Evolutionary conservation across 2,797 vertebrate species (phyloP).

Genomic region (Rhinatrema bivittatum): DNA sequence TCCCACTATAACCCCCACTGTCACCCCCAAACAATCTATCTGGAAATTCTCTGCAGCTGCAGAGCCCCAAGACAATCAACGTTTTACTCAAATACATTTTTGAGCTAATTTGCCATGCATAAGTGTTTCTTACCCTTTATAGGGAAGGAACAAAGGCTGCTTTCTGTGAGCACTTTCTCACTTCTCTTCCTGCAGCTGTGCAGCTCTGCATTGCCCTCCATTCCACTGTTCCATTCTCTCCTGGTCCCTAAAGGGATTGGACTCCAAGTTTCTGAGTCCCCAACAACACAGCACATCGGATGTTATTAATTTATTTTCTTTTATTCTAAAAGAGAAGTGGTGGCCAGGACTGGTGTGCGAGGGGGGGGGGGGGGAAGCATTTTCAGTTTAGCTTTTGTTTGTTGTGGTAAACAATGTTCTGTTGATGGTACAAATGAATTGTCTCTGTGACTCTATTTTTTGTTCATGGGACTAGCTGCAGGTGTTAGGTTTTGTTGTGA

Average conservation of each 20-base stretch:
- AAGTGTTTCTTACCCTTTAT: conserved; percentile 74
- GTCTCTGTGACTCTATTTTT: no score
- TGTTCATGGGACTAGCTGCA: no score
- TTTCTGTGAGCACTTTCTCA: conserved; percentile 55
- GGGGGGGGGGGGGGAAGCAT: background rate
- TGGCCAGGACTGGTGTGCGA: background rate
- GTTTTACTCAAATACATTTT: conserved; percentile 76
- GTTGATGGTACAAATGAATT: no score
- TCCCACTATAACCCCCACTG: conserved; percentile 35
- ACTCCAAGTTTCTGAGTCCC: conserved; percentile 50
- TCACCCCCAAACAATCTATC: conserved; percentile 44
- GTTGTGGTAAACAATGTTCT: no score
- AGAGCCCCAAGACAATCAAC: conserved; percentile 68
- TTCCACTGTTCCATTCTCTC: conserved; percentile 50
- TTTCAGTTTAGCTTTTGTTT: background rate
- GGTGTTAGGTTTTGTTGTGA: no score
- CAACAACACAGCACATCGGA: no score
- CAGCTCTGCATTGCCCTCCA: conserved; percentile 39
- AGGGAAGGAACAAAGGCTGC: conserved; percentile 63
- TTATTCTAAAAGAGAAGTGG: no score
- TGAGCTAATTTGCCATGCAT: conserved; percentile 74
- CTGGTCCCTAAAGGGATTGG: conserved; percentile 32
- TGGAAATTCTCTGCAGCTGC: conserved; percentile 70
- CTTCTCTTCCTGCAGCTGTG: conserved; percentile 66
- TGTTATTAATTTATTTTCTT: no score